Base-by-base conservation (phyloP, 1,140 invertebrate genomes). In the Achroia grisella region DNA sequence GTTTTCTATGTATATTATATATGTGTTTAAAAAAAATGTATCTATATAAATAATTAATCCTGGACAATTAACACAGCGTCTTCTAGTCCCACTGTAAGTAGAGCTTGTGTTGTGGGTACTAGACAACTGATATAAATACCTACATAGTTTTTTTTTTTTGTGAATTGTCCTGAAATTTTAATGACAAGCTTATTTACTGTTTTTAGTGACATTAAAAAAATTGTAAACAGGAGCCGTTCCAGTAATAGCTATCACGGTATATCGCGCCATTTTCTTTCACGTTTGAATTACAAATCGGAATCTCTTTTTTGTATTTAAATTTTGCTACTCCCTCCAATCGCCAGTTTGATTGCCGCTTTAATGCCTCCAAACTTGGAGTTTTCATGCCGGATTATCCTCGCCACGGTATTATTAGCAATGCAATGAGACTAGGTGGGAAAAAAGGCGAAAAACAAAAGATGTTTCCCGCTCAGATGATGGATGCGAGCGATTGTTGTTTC, bases 211-310 rank as follows among this genome's bases (percentile, higher is more conserved):
- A n/a, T n/a, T n/a, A n/a, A n/a, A n/a, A n/a, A n/a, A n/a, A n/a
- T n/a, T n/a, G n/a, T 23, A 23, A 23, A 23, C 17, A 23, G 35
- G 35, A 10, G 13, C 35, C 4, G 17, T 37, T 11, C 35, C 35
- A 37, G 13, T 14, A 14, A 17, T 4, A 13, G 15, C 17, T 37
- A 37, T 37, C 17, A 13, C n/a, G 13, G 35, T 13, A 37, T 15
- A 37, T 8, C 35, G 35, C 17, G 13, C 35, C 17, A 23, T 23
- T 37, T 37, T 37, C 35, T 37, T 37, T 13, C 35, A 37, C 35
- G 35, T 37, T 37, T 37, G 35, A 37, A 37, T 37, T 37, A 37
- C 35, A 37, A 37, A 37, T 37, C 35, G 35, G 35, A 37, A 37
- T 37, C 35, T 37, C 17, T 37, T 37, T 37, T 37, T 31, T 31